Evolutionary conservation across 2,797 vertebrate species (phyloP).

Genomic region (Phataginus tetradactyla): DNA sequence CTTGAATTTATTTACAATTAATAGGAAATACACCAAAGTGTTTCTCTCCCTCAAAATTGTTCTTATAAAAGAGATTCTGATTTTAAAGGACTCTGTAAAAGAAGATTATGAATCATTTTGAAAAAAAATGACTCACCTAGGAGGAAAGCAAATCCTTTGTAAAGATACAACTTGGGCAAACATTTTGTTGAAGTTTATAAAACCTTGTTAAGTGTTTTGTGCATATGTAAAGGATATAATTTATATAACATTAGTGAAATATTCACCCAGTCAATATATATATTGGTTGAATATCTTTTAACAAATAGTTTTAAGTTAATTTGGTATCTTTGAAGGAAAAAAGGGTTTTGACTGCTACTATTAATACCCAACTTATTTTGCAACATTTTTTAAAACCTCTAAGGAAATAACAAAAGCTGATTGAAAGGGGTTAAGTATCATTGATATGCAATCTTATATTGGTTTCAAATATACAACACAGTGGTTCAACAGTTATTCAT

Average conservation of each 20-base stretch:
- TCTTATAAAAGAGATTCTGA: conserved; percentile 32
- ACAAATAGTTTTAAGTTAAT: conserved; percentile 7
- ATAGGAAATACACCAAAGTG: conserved; percentile 19
- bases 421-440: not conserved
- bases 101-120: conserved; percentile 38
- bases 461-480: too few species aligned
- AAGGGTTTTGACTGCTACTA: not conserved
- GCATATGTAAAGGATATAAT: not conserved
- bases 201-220: not conserved
- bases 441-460: too few species aligned
- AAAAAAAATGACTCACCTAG: conserved; percentile 22
- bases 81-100: conserved; percentile 38
- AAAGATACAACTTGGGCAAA: not conserved
- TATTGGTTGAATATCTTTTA: not conserved
- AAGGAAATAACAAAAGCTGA: not conserved
- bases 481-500: too few species aligned
- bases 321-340: not conserved
- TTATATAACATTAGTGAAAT: not conserved
- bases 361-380: not conserved
- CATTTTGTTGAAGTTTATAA: not conserved
- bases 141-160: not conserved
- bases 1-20: conserved; percentile 28
- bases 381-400: not conserved
- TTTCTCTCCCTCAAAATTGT: not conserved
- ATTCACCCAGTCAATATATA: not conserved